Conservation (phyloP, 92 coral and sea anemone species). For the Muricea muricata region DNA sequence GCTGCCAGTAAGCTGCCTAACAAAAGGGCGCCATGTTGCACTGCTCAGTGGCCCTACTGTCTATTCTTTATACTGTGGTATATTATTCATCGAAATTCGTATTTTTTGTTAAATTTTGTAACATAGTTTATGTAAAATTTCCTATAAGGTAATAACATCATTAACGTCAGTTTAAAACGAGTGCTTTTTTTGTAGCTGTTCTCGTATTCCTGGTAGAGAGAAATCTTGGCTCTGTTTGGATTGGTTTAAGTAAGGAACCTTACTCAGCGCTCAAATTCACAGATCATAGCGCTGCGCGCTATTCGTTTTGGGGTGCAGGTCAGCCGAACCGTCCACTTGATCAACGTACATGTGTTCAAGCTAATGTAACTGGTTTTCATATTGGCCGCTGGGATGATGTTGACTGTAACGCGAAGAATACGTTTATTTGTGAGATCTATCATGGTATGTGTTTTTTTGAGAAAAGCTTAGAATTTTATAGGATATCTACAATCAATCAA, state of each 20-base stretch:
- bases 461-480: too few relatives aligned
- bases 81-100: too few relatives aligned
- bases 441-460: slow-evolving; percentile 60
- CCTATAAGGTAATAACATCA: too few relatives aligned
- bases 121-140: too few relatives aligned
- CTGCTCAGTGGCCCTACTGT: too few relatives aligned
- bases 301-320: slow-evolving; percentile 79
- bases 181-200: background rate
- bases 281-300: slow-evolving; percentile 70
- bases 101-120: too few relatives aligned
- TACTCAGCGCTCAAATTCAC: slow-evolving; percentile 73
- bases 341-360: slow-evolving; percentile 72
- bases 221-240: slow-evolving; percentile 88
- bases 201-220: slow-evolving; percentile 71
- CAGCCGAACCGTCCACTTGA: slow-evolving; percentile 69
- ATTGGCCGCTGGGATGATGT: slow-evolving; percentile 87
- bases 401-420: slow-evolving; percentile 66
- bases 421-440: slow-evolving; percentile 79
- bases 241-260: slow-evolving; percentile 70
- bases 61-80: too few relatives aligned
- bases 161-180: too few relatives aligned
- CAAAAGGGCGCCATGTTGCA: too few relatives aligned
- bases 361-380: slow-evolving; percentile 50
- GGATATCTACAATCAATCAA: too few relatives aligned
- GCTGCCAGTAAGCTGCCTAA: too few relatives aligned